Conservation (phyloP, 2,888 invertebrate genomes). For the Patella ulyssiponensis region DNA sequence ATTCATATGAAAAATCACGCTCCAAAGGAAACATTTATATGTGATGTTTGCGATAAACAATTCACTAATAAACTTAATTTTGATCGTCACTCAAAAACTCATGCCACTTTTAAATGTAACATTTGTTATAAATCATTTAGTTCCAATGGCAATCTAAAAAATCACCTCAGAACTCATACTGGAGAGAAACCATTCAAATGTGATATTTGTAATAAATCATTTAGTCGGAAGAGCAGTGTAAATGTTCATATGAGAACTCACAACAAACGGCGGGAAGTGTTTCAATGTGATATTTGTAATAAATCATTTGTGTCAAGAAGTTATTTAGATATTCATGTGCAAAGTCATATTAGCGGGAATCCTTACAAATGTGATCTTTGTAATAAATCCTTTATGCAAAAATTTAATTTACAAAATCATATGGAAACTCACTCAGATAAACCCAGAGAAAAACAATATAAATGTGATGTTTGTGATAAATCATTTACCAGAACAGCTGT, state of each 20-base stretch:
- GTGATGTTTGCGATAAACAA: not conserved
- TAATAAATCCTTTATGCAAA: too few relatives aligned
- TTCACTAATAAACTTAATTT: not conserved
- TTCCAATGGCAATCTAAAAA: not conserved
- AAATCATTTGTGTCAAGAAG: too few relatives aligned
- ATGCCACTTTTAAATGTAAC: not conserved
- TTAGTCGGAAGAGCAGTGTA: not conserved
- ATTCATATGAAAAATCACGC: not conserved
- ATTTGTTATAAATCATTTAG: not conserved
- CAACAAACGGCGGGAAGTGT: not conserved
- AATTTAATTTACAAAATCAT: not conserved
- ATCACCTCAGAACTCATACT: not conserved
- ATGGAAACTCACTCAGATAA: not conserved
- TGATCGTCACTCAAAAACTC: not conserved
- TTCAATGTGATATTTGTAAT: too few relatives aligned
- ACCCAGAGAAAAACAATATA: not conserved
- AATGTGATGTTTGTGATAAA: conserved; percentile 3
- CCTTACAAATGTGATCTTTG: too few relatives aligned
- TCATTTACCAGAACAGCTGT: not conserved
- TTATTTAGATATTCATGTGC: too few relatives aligned
- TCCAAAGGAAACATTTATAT: not conserved
- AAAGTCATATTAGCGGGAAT: too few relatives aligned
- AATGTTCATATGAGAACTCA: not conserved
- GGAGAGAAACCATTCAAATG: not conserved
- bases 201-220: not conserved